phyloP scores from a whole-genome alignment of 1,140 invertebrate species.

The Drosophila persimilis region DNA sequence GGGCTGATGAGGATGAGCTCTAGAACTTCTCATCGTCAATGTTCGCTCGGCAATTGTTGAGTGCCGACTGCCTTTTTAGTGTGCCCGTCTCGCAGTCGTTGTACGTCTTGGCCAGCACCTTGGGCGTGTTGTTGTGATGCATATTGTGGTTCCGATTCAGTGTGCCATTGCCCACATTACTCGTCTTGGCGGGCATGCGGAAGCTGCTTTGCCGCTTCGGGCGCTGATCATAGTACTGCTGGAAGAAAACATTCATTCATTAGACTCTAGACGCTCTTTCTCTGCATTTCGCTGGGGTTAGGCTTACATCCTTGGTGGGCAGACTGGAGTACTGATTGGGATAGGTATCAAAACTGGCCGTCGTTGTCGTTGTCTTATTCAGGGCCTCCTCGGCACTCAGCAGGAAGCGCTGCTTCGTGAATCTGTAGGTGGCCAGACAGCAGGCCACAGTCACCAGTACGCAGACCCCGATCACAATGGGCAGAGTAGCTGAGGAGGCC shows the following conservation, averaged over 20 bases:
- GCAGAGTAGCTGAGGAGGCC: constrained; percentile 58
- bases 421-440: constrained; percentile 62
- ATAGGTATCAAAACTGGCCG: constrained; percentile 90
- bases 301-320: constrained; percentile 88
- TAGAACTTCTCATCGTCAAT: constrained; percentile 82
- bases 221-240: constrained; percentile 79
- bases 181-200: constrained; percentile 83
- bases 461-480: constrained; percentile 47
- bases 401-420: constrained; percentile 49
- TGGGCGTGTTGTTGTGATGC: constrained; percentile 86
- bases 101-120: constrained; percentile 85
- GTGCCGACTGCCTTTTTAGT: constrained; percentile 89
- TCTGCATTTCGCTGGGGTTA: too few species aligned
- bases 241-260: neutral
- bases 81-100: constrained; percentile 91
- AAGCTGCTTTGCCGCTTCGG: constrained; percentile 85
- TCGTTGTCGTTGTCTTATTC: constrained; percentile 75
- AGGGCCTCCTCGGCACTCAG: constrained; percentile 51
- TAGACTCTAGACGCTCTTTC: neutral
- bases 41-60: constrained; percentile 83
- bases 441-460: constrained; percentile 61
- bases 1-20: constrained; percentile 9
- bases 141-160: constrained; percentile 85
- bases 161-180: constrained; percentile 84
- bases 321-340: constrained; percentile 93